These are phyloP conservation scores for Bellardia bayeri DNA, from an alignment of 2,888 invertebrate species.

Conservation along the genomic window DNA sequence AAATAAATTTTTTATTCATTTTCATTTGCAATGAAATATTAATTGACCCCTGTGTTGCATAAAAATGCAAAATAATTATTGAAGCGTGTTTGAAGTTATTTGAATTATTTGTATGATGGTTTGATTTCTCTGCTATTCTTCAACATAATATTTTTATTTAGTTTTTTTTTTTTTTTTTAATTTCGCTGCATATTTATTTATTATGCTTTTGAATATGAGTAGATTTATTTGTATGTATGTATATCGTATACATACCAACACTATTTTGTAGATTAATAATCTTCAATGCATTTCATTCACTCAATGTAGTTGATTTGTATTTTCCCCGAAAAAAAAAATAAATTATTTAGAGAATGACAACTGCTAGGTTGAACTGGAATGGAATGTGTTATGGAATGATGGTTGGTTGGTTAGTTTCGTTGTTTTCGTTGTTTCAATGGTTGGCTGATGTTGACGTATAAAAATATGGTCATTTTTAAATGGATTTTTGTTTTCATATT, in stretches of 20 bases:
- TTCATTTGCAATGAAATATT: constrained; percentile 73
- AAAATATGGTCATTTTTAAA: constrained; percentile 58
- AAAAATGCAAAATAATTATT: constrained; percentile 76
- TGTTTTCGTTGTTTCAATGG: constrained; percentile 24
- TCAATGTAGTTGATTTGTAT: constrained; percentile 50
- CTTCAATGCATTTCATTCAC: constrained; percentile 34
- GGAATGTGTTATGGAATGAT: constrained; percentile 23
- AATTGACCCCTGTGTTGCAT: constrained; percentile 73
- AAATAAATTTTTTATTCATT: constrained; percentile 59
- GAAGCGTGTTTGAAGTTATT: constrained; percentile 71
- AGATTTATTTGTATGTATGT: not conserved
- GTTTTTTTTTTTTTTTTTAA: not conserved
- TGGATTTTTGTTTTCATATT: constrained; percentile 36
- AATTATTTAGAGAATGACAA: constrained; percentile 41
- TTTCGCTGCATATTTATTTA: constrained; percentile 49
- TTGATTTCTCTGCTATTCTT: constrained; percentile 22
- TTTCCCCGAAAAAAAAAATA: constrained; percentile 54
- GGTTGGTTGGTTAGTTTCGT: not conserved
- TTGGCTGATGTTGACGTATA: constrained; percentile 23
- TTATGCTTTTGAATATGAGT: constrained; percentile 29
- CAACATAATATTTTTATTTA: not conserved
- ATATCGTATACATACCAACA: not conserved
- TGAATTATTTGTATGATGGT: constrained; percentile 64
- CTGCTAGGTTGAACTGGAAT: not conserved
- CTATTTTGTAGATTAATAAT: constrained; percentile 62